Evolutionary conservation across 2,888 invertebrate species (phyloP).

Genomic region (Cataglyphis livida): DNA sequence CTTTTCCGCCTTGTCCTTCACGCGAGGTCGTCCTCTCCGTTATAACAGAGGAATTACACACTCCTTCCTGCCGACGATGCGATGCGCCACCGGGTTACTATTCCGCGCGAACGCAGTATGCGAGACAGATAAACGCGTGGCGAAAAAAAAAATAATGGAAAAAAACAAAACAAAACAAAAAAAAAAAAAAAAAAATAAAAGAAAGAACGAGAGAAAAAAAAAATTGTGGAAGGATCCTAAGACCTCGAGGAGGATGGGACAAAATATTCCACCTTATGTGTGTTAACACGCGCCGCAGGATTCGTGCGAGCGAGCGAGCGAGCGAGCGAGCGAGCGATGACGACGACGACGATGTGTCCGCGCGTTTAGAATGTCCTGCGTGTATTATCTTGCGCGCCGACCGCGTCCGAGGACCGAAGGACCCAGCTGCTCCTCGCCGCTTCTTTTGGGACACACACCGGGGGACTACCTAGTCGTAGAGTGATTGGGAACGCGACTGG

Average conservation of each 20-base stretch:
- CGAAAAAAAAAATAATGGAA: not conserved
- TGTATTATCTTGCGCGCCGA: constrained; percentile 74
- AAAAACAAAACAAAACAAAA: not conserved
- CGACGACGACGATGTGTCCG: constrained; percentile 59
- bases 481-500: constrained; percentile 86
- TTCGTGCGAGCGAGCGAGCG: constrained; percentile 38
- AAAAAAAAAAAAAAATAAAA: not conserved
- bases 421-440: constrained; percentile 77
- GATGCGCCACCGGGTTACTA: constrained; percentile 1
- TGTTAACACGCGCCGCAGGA: constrained; percentile 40
- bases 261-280: not conserved
- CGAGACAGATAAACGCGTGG: not conserved
- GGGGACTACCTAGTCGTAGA: constrained; percentile 86
- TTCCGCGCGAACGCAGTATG: not conserved
- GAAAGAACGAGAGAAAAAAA: not conserved
- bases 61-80: constrained; percentile 20
- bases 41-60: constrained; percentile 27
- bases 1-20: constrained; percentile 42
- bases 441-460: constrained; percentile 82
- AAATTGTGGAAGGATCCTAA: not conserved
- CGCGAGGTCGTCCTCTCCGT: constrained; percentile 13
- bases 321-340: constrained; percentile 38
- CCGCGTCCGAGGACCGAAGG: constrained; percentile 67
- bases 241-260: not conserved
- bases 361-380: constrained; percentile 66